These are phyloP conservation scores for Pseudococcus longispinus DNA, from an alignment of 2,888 invertebrate species.

Conservation along the genomic window DNA sequence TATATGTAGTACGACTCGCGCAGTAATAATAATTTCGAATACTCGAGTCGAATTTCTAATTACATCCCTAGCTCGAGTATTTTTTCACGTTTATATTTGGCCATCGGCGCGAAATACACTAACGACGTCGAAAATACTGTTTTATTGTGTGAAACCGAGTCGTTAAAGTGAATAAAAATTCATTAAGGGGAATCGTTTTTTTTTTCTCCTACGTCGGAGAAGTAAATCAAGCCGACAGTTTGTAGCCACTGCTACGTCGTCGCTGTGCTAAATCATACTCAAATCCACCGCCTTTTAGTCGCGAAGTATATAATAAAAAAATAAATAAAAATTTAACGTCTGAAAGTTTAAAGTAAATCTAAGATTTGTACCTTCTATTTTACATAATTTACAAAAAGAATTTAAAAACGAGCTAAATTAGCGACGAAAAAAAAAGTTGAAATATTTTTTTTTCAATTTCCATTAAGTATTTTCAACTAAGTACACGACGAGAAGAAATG, in stretches of 20 bases:
- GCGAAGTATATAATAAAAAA: not conserved
- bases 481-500: not conserved
- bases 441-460: not conserved
- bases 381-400: conserved; percentile 16
- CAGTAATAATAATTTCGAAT: not conserved
- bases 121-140: not conserved
- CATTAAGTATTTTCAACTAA: not conserved
- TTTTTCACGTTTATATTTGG: not conserved
- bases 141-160: conserved; percentile 1
- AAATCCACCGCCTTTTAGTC: not conserved
- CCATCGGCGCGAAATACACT: not conserved
- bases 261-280: not conserved
- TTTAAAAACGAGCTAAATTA: conserved; percentile 11
- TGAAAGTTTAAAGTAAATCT: conserved; percentile 1
- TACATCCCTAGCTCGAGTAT: not conserved
- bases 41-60: conserved; percentile 1
- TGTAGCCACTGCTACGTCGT: not conserved
- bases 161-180: conserved; percentile 6
- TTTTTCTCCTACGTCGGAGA: not conserved
- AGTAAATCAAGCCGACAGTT: not conserved
- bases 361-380: conserved; percentile 16
- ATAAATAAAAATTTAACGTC: conserved; percentile 5
- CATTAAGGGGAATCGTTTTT: not conserved
- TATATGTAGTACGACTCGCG: not conserved
- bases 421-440: conserved; percentile 9